phyloP scores from a whole-genome alignment of 2,113 vertebrate species.

The Periophthalmodon schlosseri region DNA sequence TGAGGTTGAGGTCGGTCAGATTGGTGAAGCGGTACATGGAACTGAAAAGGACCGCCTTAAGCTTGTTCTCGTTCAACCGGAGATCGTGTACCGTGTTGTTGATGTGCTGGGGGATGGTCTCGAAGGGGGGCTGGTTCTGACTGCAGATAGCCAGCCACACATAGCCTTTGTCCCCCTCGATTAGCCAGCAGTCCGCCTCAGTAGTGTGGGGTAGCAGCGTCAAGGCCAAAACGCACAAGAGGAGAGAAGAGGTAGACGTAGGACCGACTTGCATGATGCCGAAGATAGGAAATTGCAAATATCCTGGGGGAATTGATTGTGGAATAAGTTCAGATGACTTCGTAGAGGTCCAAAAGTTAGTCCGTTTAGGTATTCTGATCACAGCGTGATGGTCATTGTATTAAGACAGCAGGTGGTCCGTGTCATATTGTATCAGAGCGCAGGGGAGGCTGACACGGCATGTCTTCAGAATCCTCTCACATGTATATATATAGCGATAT shows the following conservation, averaged over 20 bases:
- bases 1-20: conserved; percentile 96
- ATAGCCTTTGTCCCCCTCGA: conserved; percentile 97
- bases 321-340: conserved; percentile 2
- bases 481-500: conserved; percentile 16
- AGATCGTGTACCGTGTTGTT: conserved; percentile 98
- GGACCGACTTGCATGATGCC: conserved; percentile 70
- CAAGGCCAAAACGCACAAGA: conserved; percentile 60
- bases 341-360: conserved; percentile 33
- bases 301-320: conserved; percentile 10
- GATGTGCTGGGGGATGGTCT: conserved; percentile 98
- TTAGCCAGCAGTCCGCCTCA: conserved; percentile 94
- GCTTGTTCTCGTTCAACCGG: conserved; percentile 95
- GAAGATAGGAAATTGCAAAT: background rate
- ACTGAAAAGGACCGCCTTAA: conserved; percentile 92
- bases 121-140: conserved; percentile 98
- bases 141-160: conserved; percentile 99
- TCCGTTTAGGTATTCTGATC: conserved; percentile 57
- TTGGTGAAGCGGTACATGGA: conserved; percentile 97
- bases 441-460: conserved; percentile 39
- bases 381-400: conserved; percentile 62
- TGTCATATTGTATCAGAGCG: conserved; percentile 51
- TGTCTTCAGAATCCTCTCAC: conserved; percentile 57
- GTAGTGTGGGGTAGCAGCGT: conserved; percentile 77
- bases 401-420: conserved; percentile 59
- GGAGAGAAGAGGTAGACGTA: conserved; percentile 31